phyloP scores from a whole-genome alignment of 2,888 invertebrate genomes.

The Actias luna region DNA sequence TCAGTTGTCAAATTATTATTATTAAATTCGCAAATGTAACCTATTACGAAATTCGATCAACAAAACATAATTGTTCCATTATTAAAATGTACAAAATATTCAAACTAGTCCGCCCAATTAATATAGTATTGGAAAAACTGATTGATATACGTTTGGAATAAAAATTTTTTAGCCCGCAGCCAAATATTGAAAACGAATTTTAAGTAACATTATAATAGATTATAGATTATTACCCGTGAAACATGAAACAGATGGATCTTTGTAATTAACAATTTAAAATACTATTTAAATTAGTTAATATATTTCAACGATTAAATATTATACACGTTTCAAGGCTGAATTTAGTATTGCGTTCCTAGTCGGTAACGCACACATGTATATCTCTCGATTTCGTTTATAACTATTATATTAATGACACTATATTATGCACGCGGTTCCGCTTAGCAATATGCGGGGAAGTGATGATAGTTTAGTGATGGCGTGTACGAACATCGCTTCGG shows the following conservation, averaged over 20 bases:
- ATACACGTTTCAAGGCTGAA: background rate
- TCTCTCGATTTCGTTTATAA: background rate
- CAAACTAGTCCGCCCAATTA: too few relatives aligned
- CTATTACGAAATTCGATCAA: too few relatives aligned
- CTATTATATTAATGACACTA: background rate
- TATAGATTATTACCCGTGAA: constrained; percentile 1
- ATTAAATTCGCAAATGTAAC: too few relatives aligned
- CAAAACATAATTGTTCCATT: too few relatives aligned
- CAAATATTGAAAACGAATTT: background rate
- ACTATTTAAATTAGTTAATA: background rate
- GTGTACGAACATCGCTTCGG: too few relatives aligned
- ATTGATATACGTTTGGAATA: background rate
- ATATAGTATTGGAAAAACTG: too few relatives aligned
- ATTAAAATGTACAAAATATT: too few relatives aligned
- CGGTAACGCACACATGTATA: background rate
- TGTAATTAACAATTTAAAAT: background rate
- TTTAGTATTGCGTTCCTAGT: background rate
- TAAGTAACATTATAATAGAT: background rate
- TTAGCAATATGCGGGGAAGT: background rate
- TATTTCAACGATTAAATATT: background rate
- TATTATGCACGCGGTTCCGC: background rate
- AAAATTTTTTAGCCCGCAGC: background rate
- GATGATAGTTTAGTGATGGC: too few relatives aligned
- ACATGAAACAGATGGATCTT: background rate
- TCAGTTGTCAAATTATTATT: too few relatives aligned